phyloP scores from a whole-genome alignment of 2,797 vertebrate genomes.

The Anabas testudineus region DNA sequence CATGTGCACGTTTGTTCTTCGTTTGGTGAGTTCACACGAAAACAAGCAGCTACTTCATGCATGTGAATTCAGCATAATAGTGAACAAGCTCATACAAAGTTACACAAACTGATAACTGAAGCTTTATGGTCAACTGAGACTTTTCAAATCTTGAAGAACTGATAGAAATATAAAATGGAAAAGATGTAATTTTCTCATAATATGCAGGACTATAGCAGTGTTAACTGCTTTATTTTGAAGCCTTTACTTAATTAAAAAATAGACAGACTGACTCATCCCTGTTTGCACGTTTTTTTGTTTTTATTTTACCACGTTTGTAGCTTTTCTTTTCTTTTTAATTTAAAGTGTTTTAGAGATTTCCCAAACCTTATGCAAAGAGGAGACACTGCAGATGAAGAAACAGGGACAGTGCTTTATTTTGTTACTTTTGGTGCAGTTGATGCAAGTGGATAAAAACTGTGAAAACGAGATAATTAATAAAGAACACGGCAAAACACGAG shows the following conservation, averaged over 20 bases:
- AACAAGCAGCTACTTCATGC: slow-evolving; percentile 24
- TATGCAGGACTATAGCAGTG: neutral
- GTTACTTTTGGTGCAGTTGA: neutral
- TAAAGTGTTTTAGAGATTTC: neutral
- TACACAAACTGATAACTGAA: slow-evolving; percentile 45
- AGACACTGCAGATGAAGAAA: neutral
- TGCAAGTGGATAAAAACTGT: neutral
- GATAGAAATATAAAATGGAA: neutral
- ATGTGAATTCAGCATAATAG: slow-evolving; percentile 8
- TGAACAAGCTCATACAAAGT: slow-evolving; percentile 47
- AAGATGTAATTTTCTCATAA: neutral
- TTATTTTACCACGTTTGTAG: neutral
- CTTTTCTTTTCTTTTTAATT: neutral
- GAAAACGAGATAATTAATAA: neutral
- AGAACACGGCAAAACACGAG: neutral
- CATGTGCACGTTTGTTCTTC: slow-evolving; percentile 44
- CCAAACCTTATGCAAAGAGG: neutral
- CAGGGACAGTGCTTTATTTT: too few species aligned
- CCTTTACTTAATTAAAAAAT: slow-evolving; percentile 2
- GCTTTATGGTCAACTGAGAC: slow-evolving; percentile 16
- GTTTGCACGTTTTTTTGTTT: too few species aligned
- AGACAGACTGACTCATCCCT: neutral
- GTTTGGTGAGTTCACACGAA: slow-evolving; percentile 26
- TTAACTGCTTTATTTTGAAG: slow-evolving; percentile 17
- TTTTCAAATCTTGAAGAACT: slow-evolving; percentile 34